A percentile compares a stretch with the other conserved stretches of the same genome.
Evolutionary conservation across 2,888 invertebrate genomes (phyloP).

Genomic region (Hydraecia micacea): DNA sequence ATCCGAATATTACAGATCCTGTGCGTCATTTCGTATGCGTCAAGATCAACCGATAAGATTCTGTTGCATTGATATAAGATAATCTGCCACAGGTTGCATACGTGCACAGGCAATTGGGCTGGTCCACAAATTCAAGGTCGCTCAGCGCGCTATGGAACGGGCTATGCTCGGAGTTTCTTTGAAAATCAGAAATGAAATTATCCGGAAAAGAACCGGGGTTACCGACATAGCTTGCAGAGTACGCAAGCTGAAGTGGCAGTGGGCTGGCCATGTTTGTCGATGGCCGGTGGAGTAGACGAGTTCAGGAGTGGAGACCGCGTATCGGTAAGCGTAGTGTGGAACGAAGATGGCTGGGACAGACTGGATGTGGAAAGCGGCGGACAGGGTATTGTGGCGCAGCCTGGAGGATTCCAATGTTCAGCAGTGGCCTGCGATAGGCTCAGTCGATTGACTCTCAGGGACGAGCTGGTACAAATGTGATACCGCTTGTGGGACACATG

Average conservation of each 20-base stretch:
- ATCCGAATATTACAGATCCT: neutral
- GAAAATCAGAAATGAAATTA: too few relatives aligned
- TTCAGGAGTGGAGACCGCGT: neutral
- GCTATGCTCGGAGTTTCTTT: neutral
- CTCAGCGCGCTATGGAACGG: neutral
- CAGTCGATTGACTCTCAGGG: neutral
- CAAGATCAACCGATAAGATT: conserved; percentile 35
- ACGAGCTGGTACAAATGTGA: neutral
- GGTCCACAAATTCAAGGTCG: neutral
- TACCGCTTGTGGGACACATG: neutral
- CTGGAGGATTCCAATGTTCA: neutral
- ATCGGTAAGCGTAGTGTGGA: neutral
- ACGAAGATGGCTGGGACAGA: neutral
- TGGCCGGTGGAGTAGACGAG: too few relatives aligned
- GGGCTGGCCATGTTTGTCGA: neutral
- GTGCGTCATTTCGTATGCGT: conserved; percentile 19
- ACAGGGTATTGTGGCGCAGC: neutral
- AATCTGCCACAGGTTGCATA: neutral
- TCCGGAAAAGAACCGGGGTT: neutral
- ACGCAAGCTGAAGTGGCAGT: neutral
- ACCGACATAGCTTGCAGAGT: neutral
- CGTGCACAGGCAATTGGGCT: neutral
- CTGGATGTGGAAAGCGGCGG: too few relatives aligned
- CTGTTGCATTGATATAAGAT: conserved; percentile 17
- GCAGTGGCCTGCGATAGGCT: neutral